Base-by-base conservation (phyloP, 2,888 invertebrate species). In the Gisinianus flammeolus region DNA sequence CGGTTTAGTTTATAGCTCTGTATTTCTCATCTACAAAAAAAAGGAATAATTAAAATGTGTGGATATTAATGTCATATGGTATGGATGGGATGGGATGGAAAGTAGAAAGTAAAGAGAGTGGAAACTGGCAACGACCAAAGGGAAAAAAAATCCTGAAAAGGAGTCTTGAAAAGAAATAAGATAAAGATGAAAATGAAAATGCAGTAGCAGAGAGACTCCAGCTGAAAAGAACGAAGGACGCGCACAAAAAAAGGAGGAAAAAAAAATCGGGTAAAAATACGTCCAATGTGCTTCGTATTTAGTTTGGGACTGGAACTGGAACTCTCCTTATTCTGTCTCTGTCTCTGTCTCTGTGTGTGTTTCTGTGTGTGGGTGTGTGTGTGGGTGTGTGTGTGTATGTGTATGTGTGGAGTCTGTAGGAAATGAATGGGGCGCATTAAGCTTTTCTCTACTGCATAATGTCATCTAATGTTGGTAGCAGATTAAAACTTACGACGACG, bases 391-490 rank as follows among this genome's bases (percentile, higher is more conserved):
- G 24, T 24, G 12, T 2, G 2, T 24, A 10, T 2, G 10, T 58
- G 58, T 58, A n/a, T 24, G 58, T 12, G 10, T 58, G 58, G 24
- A n/a, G 12, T 22, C 58, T 58, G 12, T 26, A 19, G 76, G 70
- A 76, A 80, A 78, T 74, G 74, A 78, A 78, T 78, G 80, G 78
- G 78, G 72, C 24, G 71, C 80, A 79, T 80, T 80, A 78, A 75
- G 78, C 70, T 35, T 75, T 77, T 77, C 71, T 69, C 54, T 72
- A 62, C 58, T 73, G 72, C 76, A 76, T 79, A 74, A 75, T 75
- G 75, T 71, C 79, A 76, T 58, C 67, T 76, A 71, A 76, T 78
- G 69, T 56, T 28, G 28, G 52, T n/a, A n/a, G 33, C 44, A 79
- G 76, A 76, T 79, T 78, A 79, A 73, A 80, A 78, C 76, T 79